Evolutionary conservation across 2,113 vertebrate genomes (phyloP).

Genomic region (Paradoxurus hermaphroditus): DNA sequence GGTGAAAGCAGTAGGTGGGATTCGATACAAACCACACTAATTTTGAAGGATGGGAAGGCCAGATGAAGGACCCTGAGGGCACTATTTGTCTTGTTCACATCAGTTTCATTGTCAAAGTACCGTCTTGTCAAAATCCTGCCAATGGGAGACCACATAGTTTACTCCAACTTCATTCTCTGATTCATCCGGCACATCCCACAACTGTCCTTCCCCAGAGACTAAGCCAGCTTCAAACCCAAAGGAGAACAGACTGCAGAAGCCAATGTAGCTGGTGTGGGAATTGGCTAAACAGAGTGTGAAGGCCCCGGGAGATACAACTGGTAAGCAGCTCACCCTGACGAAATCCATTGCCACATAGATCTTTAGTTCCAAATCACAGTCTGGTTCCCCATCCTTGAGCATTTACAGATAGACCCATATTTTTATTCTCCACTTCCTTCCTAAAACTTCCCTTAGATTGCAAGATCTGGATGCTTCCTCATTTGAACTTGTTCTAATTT

Average conservation of each 20-base stretch:
- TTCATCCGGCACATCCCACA: not conserved
- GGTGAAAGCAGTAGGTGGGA: not conserved
- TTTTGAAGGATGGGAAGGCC: not conserved
- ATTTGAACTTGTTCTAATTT: not conserved
- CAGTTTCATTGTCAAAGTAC: not conserved
- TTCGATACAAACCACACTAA: not conserved
- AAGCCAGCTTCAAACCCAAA: not conserved
- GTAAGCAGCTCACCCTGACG: not conserved
- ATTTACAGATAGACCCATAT: not conserved
- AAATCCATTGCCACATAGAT: not conserved
- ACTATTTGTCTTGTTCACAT: not conserved
- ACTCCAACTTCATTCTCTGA: not conserved
- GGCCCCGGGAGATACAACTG: not conserved
- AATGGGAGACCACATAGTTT: not conserved
- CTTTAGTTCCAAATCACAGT: not conserved
- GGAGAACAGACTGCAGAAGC: not conserved
- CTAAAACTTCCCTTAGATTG: not conserved
- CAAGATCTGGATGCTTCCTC: not conserved
- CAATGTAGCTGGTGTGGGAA: not conserved
- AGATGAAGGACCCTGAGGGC: not conserved
- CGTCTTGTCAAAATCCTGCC: not conserved
- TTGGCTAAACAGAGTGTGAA: not conserved
- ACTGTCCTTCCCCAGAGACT: not conserved
- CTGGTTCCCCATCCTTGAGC: not conserved
- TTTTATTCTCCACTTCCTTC: not conserved